These are phyloP conservation scores for Scrobipalpa atriplicella DNA, from an alignment of 2,888 invertebrate genomes.

Conservation along the genomic window DNA sequence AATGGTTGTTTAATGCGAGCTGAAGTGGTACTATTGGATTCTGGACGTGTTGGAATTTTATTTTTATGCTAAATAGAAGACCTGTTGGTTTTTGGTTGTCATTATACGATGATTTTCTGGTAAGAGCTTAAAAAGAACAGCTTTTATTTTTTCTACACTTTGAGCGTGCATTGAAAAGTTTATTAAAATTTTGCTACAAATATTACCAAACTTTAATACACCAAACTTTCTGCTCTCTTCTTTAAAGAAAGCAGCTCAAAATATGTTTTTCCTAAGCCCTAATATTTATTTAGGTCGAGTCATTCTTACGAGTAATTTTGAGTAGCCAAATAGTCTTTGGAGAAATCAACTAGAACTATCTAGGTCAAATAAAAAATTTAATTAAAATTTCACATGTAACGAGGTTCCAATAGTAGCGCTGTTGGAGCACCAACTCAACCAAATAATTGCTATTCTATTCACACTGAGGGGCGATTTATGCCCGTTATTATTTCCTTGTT, in stretches of 20 bases:
- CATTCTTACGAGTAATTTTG: too few species aligned
- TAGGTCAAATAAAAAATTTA: too few species aligned
- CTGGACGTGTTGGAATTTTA: slow-evolving; percentile 33
- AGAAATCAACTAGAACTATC: too few species aligned
- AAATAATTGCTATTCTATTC: slow-evolving; percentile 83
- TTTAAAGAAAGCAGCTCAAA: too few species aligned
- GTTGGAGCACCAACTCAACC: slow-evolving; percentile 70
- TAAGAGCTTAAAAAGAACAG: not conserved
- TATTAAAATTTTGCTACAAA: too few species aligned
- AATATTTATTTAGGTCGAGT: too few species aligned
- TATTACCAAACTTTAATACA: too few species aligned
- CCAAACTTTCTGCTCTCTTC: too few species aligned
- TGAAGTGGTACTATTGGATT: slow-evolving; percentile 41
- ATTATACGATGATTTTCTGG: not conserved
- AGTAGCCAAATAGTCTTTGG: too few species aligned
- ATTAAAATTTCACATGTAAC: not conserved
- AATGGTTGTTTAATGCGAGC: slow-evolving; percentile 52
- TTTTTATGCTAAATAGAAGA: not conserved
- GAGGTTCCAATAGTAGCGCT: slow-evolving; percentile 42
- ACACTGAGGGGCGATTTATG: slow-evolving; percentile 79
- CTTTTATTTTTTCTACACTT: too few species aligned
- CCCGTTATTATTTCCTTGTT: slow-evolving; percentile 82
- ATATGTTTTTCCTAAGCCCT: too few species aligned
- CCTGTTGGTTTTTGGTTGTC: not conserved
- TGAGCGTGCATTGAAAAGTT: too few species aligned